A percentile compares a stretch with the other conserved stretches of the same genome.
phyloP scores from a whole-genome alignment of 2,888 invertebrate species.

The Drosophila engyochracea region DNA sequence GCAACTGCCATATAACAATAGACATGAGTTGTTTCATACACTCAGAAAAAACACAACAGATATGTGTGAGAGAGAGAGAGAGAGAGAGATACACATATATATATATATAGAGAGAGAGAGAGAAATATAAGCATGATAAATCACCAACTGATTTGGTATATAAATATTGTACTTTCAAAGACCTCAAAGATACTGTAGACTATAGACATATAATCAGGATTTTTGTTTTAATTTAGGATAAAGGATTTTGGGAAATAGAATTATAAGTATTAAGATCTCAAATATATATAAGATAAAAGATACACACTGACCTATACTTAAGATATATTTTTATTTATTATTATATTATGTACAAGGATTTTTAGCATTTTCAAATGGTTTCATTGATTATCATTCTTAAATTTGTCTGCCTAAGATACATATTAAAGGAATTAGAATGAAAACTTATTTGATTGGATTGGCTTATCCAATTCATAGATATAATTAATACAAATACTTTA shows the following conservation, averaged over 20 bases:
- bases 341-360: not conserved
- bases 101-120: not conserved
- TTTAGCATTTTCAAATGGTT: not conserved
- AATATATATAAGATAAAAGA: not conserved
- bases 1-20: slow-evolving; percentile 51
- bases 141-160: not conserved
- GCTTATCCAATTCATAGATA: not conserved
- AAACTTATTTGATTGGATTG: not conserved
- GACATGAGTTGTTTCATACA: slow-evolving; percentile 64
- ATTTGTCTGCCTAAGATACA: not conserved
- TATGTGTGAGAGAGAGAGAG: slow-evolving; percentile 3
- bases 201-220: not conserved
- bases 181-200: not conserved
- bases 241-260: not conserved
- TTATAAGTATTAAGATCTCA: not conserved
- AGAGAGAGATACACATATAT: slow-evolving; percentile 3
- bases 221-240: not conserved
- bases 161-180: not conserved
- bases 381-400: not conserved
- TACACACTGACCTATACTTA: not conserved
- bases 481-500: not conserved
- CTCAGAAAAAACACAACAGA: slow-evolving; percentile 5
- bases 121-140: not conserved
- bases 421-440: not conserved
- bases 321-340: not conserved